These are phyloP conservation scores for Carcharodon carcharias DNA, from an alignment of 2,797 vertebrate genomes.

Conservation along the genomic window DNA sequence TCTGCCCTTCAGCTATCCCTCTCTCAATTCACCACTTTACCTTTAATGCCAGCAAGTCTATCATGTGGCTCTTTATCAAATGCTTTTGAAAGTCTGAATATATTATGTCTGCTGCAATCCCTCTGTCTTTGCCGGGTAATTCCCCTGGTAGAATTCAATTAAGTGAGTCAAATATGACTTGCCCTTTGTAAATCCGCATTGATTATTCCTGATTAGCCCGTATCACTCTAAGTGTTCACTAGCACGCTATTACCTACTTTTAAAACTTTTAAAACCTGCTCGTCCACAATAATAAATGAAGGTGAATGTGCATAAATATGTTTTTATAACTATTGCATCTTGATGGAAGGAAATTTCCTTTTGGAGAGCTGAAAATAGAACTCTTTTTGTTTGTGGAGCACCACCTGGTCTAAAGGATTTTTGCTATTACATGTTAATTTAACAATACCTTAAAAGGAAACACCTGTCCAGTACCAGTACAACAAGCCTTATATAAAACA, in stretches of 20 bases:
- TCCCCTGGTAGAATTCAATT: neutral
- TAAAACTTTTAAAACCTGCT: neutral
- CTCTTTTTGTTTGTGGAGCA: neutral
- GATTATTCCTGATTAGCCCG: neutral
- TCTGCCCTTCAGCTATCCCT: neutral
- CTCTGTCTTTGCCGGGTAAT: neutral
- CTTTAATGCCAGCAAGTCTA: neutral
- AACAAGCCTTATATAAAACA: neutral
- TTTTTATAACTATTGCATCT: neutral
- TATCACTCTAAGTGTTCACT: neutral
- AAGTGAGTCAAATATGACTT: neutral
- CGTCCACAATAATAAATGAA: neutral
- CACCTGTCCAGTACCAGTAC: neutral
- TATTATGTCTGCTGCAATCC: neutral
- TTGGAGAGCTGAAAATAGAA: neutral
- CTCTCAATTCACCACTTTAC: neutral
- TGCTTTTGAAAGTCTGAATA: neutral
- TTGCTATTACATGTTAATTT: neutral
- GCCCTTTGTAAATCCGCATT: neutral
- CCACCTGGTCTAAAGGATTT: neutral
- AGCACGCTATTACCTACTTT: neutral
- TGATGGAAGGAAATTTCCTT: neutral
- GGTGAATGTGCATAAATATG: neutral
- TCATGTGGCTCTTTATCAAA: slow-evolving; percentile 5
- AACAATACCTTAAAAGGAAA: neutral